Percentiles rank a stretch among this genome's conserved stretches.
phyloP scores from a whole-genome alignment of 2,888 invertebrate genomes.

The Subacronicta megacephala region DNA sequence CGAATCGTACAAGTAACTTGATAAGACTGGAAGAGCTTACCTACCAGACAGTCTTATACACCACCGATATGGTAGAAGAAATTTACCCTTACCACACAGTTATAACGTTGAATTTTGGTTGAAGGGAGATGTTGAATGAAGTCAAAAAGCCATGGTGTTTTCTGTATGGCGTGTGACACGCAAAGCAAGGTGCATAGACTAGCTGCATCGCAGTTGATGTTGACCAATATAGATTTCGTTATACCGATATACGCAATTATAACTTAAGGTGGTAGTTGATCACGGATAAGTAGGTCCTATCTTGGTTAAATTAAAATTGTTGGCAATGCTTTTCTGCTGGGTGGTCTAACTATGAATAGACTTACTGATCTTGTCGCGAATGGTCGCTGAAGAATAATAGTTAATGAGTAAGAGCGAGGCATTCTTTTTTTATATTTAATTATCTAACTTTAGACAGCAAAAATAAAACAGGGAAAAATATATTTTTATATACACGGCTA shows the following conservation, averaged over 20 bases:
- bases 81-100: background rate
- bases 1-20: slow-evolving; percentile 79
- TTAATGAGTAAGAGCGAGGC: background rate
- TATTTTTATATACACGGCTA: too few relatives aligned
- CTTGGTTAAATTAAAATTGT: slow-evolving; percentile 41
- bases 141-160: slow-evolving; percentile 42
- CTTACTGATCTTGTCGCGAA: background rate
- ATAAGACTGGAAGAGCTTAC: slow-evolving; percentile 66
- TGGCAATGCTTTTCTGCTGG: slow-evolving; percentile 11
- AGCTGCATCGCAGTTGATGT: slow-evolving; percentile 77
- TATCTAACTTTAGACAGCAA: background rate
- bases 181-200: slow-evolving; percentile 78
- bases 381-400: background rate
- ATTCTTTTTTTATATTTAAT: background rate
- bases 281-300: slow-evolving; percentile 43
- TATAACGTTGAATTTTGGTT: slow-evolving; percentile 33
- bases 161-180: slow-evolving; percentile 80
- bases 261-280: slow-evolving; percentile 51
- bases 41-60: slow-evolving; percentile 35
- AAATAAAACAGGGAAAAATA: too few relatives aligned
- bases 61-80: slow-evolving; percentile 12
- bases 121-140: slow-evolving; percentile 21
- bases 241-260: slow-evolving; percentile 74
- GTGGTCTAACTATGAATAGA: slow-evolving; percentile 28
- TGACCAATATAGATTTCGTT: slow-evolving; percentile 77